Conservation (phyloP, 1,140 invertebrate genomes). For the Drosophila rhopaloa region DNA sequence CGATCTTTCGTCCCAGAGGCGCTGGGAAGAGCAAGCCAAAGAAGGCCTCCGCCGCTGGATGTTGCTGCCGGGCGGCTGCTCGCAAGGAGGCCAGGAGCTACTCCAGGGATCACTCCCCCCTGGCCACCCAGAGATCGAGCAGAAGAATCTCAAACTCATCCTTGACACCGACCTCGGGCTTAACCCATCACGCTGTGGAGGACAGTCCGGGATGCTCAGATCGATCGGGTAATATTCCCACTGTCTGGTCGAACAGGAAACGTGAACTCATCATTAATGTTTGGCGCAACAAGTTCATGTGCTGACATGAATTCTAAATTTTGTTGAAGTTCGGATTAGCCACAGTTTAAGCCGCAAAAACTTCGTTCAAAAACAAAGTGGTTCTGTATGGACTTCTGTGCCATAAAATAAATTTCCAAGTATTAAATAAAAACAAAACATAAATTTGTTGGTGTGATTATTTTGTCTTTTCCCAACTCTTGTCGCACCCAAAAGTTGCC, state of each 20-base stretch:
- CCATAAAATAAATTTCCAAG: neutral
- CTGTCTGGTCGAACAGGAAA: slow-evolving; percentile 1
- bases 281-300: slow-evolving; percentile 52
- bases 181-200: neutral
- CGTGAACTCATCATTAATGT: neutral
- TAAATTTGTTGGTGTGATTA: too few species aligned
- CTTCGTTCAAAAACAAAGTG: neutral
- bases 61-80: slow-evolving; percentile 2
- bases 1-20: slow-evolving; percentile 20
- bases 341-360: neutral
- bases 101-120: neutral
- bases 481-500: too few species aligned
- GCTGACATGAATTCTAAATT: neutral
- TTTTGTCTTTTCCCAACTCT: too few species aligned
- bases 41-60: slow-evolving; percentile 7
- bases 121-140: neutral
- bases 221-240: neutral
- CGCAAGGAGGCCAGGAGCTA: slow-evolving; percentile 35
- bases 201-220: neutral
- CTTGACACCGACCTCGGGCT: neutral
- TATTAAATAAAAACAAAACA: too few species aligned
- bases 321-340: neutral
- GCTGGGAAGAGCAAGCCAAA: neutral
- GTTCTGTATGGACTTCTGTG: neutral
- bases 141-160: neutral